Base-by-base conservation (phyloP, 37 sponge, comb jelly and placozoan genomes). In the Chondrosia reniformis region DNA sequence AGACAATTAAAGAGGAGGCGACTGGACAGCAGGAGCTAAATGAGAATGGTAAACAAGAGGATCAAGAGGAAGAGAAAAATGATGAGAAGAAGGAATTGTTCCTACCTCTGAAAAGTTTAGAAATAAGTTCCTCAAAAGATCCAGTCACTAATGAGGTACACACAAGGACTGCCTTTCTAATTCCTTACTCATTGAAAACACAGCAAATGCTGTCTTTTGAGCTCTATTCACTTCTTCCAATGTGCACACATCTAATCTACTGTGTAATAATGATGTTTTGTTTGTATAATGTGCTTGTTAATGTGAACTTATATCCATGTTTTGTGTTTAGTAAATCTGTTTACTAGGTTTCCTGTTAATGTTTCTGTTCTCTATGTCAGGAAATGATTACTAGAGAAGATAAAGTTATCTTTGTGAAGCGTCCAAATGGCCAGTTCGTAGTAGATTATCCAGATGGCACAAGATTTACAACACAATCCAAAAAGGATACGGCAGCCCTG, bases 371-470 rank as follows among this genome's bases (percentile, higher is more conserved):
- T 45, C n/a, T 31, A 13, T 57, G 22, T 67, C 58, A 96, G 93
- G 91, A 82, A 45, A 55, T 93, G 74, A 62, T 89, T 27, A 87
- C 78, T 0, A 74, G 98, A 31, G 95, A 86, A 69, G 98, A 97
- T 67, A 76, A 78, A 33, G 75, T 89, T 19, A 37, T 76, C n/a
- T n/a, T 91, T 17, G 77, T 94, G 27, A 56, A 54, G 8, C 64
- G 76, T 73, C 90, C 89, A 17, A 83, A 88, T 74, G 86, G 87
- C 25, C 81, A 83, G 17, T 27, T 56, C 4, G 73, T 97, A 28
- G 79, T 92, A 15, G 89, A 97, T 34, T 81, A 88, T 77, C 56
- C 89, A 19, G 95, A 97, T 84, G 95, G 98, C 8, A 94, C 98
- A 28, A 59, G 98, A 31, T 83, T 96, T 46, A 92, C 93, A 4